These are phyloP conservation scores for Brachyptera putata DNA, from an alignment of 2,888 invertebrate genomes.

Conservation along the genomic window DNA sequence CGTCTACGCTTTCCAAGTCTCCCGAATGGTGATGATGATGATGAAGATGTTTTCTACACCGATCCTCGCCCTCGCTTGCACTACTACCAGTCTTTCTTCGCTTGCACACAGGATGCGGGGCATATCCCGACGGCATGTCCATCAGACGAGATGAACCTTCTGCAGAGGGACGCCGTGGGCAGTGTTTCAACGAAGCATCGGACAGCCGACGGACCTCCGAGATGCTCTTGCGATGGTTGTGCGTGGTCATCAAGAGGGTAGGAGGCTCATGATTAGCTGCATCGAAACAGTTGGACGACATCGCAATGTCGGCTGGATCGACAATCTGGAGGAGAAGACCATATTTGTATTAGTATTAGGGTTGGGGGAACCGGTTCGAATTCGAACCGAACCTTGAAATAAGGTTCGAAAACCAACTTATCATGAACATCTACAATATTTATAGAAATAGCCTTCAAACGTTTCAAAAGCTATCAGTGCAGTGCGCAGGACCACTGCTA, in stretches of 20 bases:
- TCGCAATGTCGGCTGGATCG: conserved; percentile 44
- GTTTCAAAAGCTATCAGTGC: too few species aligned
- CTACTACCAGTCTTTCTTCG: conserved; percentile 50
- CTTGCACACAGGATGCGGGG: conserved; percentile 51
- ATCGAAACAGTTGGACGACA: conserved; percentile 31
- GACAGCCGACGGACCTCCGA: conserved; percentile 52
- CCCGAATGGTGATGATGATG: conserved; percentile 46
- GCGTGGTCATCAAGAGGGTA: conserved; percentile 26
- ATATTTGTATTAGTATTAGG: too few species aligned
- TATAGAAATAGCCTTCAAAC: too few species aligned
- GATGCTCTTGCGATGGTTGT: conserved; percentile 32
- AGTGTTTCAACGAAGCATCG: conserved; percentile 45
- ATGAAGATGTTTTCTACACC: conserved; percentile 39
- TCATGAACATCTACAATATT: too few species aligned
- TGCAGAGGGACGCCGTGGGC: conserved; percentile 49
- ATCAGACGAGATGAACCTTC: conserved; percentile 41
- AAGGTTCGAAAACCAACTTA: too few species aligned
- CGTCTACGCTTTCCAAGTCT: conserved; percentile 48
- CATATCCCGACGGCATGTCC: conserved; percentile 37
- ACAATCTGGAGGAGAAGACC: too few species aligned
- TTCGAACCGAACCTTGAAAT: too few species aligned
- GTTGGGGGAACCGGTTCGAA: too few species aligned
- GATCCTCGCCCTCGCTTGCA: conserved; percentile 35
- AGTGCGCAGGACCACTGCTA: too few species aligned
- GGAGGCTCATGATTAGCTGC: conserved; percentile 6